Conservation (phyloP, 1,140 invertebrate species). For the Spodoptera frugiperda region DNA sequence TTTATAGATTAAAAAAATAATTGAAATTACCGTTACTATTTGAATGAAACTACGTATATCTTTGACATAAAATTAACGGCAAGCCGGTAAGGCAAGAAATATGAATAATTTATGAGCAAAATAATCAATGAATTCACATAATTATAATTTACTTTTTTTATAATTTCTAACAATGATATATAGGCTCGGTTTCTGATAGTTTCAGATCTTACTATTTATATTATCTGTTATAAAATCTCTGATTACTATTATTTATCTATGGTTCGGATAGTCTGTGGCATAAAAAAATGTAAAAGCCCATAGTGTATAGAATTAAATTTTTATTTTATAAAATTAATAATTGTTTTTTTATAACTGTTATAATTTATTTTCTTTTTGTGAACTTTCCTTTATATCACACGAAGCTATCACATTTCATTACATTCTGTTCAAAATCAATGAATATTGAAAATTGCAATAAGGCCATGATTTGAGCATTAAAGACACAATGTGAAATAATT, state of each 20-base stretch:
- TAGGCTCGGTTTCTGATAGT: not conserved
- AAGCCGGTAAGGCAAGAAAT: slow-evolving; percentile 57
- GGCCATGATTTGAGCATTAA: too few species aligned
- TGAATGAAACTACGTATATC: slow-evolving; percentile 12
- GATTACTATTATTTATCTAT: not conserved
- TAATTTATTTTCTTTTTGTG: slow-evolving; percentile 26
- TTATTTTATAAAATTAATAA: slow-evolving; percentile 13
- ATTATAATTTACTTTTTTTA: not conserved
- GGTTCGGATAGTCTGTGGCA: not conserved
- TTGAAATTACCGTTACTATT: slow-evolving; percentile 27
- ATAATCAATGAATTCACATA: not conserved
- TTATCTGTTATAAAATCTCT: not conserved
- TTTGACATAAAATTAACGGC: slow-evolving; percentile 47
- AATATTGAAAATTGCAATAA: not conserved
- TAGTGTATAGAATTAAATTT: not conserved
- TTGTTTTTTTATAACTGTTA: not conserved
- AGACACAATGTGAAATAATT: not conserved
- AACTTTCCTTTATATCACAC: slow-evolving; percentile 40
- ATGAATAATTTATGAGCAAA: slow-evolving; percentile 43
- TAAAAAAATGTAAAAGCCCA: slow-evolving; percentile 27
- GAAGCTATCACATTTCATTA: slow-evolving; percentile 36
- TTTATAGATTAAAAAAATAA: not conserved
- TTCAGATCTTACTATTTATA: slow-evolving; percentile 38
- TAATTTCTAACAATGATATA: not conserved
- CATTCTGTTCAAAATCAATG: not conserved